Evolutionary conservation across 1,140 invertebrate species (phyloP).

Genomic region (Cotesia typhae): DNA sequence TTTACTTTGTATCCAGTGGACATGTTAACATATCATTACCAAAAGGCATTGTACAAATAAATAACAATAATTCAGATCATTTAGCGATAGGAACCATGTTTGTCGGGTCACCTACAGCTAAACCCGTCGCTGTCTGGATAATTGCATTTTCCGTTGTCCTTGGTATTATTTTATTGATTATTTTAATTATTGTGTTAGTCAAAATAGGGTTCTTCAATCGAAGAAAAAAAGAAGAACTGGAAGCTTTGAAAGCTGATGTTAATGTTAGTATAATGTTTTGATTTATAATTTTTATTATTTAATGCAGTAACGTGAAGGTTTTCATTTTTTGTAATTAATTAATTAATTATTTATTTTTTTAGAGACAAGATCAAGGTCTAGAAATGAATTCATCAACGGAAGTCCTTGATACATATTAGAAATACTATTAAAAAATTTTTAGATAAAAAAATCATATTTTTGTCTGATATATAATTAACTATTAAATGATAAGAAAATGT

Average conservation of each 20-base stretch:
- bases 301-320: not conserved
- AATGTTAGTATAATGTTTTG: conserved; percentile 36
- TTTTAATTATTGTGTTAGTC: conserved; percentile 51
- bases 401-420: conserved; percentile 33
- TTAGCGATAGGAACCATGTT: conserved; percentile 52
- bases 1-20: conserved; percentile 52
- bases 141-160: conserved; percentile 55
- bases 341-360: conserved; percentile 25
- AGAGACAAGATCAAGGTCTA: conserved; percentile 1
- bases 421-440: not conserved
- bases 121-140: conserved; percentile 54
- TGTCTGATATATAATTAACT: too few relatives aligned
- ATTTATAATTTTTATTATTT: conserved; percentile 3
- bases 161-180: conserved; percentile 54
- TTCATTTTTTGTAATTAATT: conserved; percentile 3
- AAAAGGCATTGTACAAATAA: conserved; percentile 35
- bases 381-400: conserved; percentile 40
- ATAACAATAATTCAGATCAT: conserved; percentile 38
- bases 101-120: conserved; percentile 44
- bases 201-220: conserved; percentile 62
- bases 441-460: not conserved
- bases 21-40: conserved; percentile 46
- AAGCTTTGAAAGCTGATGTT: conserved; percentile 48
- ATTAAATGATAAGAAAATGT: too few relatives aligned
- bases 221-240: conserved; percentile 53